Evolutionary conservation across 2,113 vertebrate species (phyloP).

Genomic region (Trochalopteron elliotii): DNA sequence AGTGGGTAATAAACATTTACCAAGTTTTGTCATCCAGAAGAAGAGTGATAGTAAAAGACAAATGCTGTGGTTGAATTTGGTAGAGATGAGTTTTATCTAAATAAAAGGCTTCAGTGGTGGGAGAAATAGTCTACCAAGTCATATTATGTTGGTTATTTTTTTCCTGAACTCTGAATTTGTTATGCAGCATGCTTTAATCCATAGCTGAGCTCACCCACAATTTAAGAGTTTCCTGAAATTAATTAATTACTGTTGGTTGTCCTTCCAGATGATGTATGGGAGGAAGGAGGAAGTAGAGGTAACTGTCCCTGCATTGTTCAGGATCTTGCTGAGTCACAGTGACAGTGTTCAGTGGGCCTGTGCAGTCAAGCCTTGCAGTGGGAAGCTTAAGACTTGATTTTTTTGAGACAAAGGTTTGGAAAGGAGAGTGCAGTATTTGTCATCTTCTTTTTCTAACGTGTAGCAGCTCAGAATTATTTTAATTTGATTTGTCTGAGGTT

Average conservation of each 20-base stretch:
- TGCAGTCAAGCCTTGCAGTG: background rate
- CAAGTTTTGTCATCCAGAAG: background rate
- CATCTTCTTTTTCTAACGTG: background rate
- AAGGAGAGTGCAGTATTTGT: background rate
- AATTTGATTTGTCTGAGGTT: background rate
- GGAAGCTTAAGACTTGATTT: background rate
- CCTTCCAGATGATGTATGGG: background rate
- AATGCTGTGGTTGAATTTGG: background rate
- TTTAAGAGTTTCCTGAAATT: background rate
- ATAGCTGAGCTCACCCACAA: background rate
- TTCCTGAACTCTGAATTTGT: background rate
- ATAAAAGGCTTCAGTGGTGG: background rate
- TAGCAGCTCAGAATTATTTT: background rate
- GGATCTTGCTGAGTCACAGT: constrained; percentile 66
- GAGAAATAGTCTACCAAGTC: background rate
- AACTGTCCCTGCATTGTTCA: background rate
- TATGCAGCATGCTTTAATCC: background rate
- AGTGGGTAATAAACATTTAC: background rate
- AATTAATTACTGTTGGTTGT: background rate
- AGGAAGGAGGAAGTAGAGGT: constrained; percentile 30
- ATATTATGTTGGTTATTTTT: background rate
- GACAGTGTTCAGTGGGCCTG: constrained; percentile 15
- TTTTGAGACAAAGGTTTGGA: background rate
- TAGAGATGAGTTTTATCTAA: background rate
- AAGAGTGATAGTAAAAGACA: background rate